Percentiles rank a stretch among this genome's conserved stretches.
phyloP scores from a whole-genome alignment of 2,888 invertebrate genomes.

The Geophilus truncorum region DNA sequence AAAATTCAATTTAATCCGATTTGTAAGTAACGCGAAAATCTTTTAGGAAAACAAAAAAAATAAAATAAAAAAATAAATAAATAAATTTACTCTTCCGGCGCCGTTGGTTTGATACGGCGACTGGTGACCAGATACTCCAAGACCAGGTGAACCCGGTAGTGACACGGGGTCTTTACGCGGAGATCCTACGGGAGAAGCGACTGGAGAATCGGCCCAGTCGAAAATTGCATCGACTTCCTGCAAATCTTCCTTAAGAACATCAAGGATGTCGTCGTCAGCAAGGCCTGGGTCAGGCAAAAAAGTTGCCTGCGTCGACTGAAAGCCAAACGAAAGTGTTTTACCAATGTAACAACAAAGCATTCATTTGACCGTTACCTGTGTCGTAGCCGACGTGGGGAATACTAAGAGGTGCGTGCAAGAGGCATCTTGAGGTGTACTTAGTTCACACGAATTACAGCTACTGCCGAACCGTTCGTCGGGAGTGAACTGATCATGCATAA shows the following conservation, averaged over 20 bases:
- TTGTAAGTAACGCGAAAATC: no score
- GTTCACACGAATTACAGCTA: slow-evolving; percentile 72
- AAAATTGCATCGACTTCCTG: slow-evolving; percentile 67
- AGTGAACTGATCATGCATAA: slow-evolving; percentile 89
- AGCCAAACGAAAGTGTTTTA: neutral
- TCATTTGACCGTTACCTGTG: no score
- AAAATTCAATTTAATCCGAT: no score
- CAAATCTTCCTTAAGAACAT: slow-evolving; percentile 38
- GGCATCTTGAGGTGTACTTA: slow-evolving; percentile 93
- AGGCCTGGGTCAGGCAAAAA: slow-evolving; percentile 52
- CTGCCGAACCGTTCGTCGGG: slow-evolving; percentile 88
- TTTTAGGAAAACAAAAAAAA: neutral
- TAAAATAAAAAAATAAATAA: slow-evolving; percentile 38
- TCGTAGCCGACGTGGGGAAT: slow-evolving; percentile 94
- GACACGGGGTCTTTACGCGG: slow-evolving; percentile 46
- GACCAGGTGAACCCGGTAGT: slow-evolving; percentile 53
- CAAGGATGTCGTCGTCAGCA: slow-evolving; percentile 44
- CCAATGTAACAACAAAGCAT: no score
- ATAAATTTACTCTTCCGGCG: slow-evolving; percentile 51
- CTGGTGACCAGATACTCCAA: slow-evolving; percentile 52
- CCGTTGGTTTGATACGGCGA: slow-evolving; percentile 56
- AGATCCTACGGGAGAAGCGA: slow-evolving; percentile 56
- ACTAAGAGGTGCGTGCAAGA: slow-evolving; percentile 97
- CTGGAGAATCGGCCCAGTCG: slow-evolving; percentile 58
- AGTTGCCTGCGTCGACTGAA: slow-evolving; percentile 64